phyloP scores from a whole-genome alignment of 2,797 vertebrate genomes.

The Microchirus variegatus region DNA sequence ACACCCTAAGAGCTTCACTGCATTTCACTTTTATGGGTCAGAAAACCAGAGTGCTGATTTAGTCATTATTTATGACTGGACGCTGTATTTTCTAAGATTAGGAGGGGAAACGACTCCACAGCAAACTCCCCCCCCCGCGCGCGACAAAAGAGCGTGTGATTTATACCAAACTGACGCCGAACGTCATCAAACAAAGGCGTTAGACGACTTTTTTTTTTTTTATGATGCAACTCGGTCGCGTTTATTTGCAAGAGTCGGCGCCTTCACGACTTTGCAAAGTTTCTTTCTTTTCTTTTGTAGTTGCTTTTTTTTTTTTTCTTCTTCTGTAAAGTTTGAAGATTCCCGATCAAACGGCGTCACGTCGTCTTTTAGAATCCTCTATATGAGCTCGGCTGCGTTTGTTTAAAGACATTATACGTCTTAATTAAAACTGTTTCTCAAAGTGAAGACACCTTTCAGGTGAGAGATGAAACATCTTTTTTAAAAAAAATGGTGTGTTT shows the following conservation, averaged over 20 bases:
- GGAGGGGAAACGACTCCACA: conserved; percentile 22
- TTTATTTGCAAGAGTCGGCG: neutral
- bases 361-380: neutral
- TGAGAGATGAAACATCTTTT: neutral
- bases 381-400: neutral
- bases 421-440: neutral
- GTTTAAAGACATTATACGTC: neutral
- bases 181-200: neutral
- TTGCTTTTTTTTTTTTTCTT: no score
- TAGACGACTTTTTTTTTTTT: neutral
- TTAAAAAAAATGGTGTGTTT: neutral
- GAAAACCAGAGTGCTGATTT: conserved; percentile 57
- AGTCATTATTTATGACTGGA: conserved; percentile 73
- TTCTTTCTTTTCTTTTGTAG: neutral
- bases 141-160: conserved; percentile 21
- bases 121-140: no score
- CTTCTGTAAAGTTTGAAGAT: neutral
- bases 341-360: neutral
- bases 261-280: neutral
- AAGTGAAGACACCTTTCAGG: neutral
- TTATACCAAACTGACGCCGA: neutral
- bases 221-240: neutral
- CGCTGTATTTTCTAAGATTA: conserved; percentile 46
- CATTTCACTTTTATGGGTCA: conserved; percentile 66
- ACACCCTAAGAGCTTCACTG: conserved; percentile 41